Percentiles rank a stretch among this genome's conserved stretches.
Evolutionary conservation across 2,797 vertebrate species (phyloP).

Genomic region (Muscicapa striata): DNA sequence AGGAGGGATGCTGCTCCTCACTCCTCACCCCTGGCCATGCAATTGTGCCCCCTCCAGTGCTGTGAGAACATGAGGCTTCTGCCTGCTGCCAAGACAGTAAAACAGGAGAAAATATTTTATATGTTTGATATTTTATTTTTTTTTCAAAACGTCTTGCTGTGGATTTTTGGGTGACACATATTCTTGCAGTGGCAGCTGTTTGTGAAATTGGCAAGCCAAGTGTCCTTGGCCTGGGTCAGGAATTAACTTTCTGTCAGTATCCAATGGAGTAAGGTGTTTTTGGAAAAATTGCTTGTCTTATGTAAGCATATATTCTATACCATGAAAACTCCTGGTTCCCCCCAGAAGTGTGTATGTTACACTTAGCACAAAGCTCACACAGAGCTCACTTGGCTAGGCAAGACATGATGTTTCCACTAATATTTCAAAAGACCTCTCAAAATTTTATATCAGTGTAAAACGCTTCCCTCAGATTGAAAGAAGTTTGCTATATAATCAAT

Average conservation of each 20-base stretch:
- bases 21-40: not conserved
- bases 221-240: not conserved
- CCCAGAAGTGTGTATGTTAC: not conserved
- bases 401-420: not conserved
- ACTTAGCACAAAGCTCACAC: not conserved
- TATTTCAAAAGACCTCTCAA: not conserved
- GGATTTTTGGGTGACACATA: not conserved
- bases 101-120: not conserved
- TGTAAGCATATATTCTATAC: not conserved
- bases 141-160: not conserved
- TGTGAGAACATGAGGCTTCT: not conserved
- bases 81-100: not conserved
- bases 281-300: not conserved
- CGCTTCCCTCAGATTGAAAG: fast-evolving
- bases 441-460: not conserved
- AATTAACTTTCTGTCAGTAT: not conserved
- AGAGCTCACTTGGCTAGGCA: too few species aligned
- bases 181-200: not conserved
- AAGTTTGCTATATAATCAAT: not conserved
- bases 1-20: not conserved
- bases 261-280: not conserved
- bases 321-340: not conserved
- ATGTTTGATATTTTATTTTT: fast-evolving
- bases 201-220: not conserved
- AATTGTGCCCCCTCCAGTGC: not conserved